Percentiles rank a stretch among this genome's conserved stretches.
phyloP scores from a whole-genome alignment of 2,113 vertebrate species.

The Lamprologus sp. region DNA sequence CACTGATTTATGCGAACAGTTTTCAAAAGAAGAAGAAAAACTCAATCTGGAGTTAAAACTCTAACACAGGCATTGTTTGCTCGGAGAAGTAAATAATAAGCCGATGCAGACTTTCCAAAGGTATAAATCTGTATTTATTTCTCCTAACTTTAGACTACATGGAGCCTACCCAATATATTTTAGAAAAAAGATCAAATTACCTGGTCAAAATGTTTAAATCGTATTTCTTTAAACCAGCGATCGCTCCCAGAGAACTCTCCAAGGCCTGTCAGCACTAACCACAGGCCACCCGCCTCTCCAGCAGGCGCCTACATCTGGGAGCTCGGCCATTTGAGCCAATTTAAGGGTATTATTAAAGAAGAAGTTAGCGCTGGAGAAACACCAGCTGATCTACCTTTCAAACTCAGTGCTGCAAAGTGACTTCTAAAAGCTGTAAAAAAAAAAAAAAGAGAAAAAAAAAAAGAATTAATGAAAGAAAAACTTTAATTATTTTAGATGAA shows the following conservation, averaged over 20 bases:
- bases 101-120: neutral
- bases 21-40: neutral
- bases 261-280: constrained; percentile 42
- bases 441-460: neutral
- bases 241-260: constrained; percentile 22
- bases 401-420: neutral
- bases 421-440: neutral
- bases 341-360: constrained; percentile 43
- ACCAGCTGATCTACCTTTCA: neutral
- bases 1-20: neutral
- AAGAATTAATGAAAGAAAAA: too few species aligned
- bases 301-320: constrained; percentile 49
- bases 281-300: constrained; percentile 38
- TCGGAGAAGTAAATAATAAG: neutral
- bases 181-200: neutral
- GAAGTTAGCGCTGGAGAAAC: neutral
- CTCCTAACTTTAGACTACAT: neutral
- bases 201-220: constrained; percentile 7
- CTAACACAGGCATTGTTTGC: neutral
- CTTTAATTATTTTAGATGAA: too few species aligned
- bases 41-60: neutral
- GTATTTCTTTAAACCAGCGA: constrained; percentile 32
- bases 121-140: neutral
- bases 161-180: neutral
- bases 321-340: constrained; percentile 20